A percentile compares a stretch with the other conserved stretches of the same genome.
phyloP scores from a whole-genome alignment of 2,113 vertebrate genomes.

The Sturnira hondurensis region DNA sequence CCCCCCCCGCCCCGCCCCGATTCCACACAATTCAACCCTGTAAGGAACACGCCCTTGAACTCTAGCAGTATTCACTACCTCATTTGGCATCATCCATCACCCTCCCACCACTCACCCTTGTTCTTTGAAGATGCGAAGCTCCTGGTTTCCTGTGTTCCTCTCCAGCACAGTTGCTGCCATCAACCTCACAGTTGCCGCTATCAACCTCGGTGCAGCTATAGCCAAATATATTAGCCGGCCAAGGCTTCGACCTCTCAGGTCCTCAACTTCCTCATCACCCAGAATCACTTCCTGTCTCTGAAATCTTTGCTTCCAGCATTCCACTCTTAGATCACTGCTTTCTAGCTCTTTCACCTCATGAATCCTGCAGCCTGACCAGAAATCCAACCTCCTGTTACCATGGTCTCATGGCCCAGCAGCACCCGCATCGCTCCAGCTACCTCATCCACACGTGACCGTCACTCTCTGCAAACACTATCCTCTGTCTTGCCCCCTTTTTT shows the following conservation, averaged over 20 bases:
- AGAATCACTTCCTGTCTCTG: neutral
- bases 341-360: neutral
- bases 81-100: neutral
- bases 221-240: neutral
- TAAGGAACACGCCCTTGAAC: neutral
- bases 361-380: neutral
- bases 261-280: neutral
- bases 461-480: neutral
- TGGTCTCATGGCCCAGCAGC: too few species aligned
- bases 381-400: neutral
- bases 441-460: neutral
- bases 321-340: neutral
- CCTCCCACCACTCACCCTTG: neutral
- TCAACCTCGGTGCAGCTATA: neutral
- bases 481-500: neutral
- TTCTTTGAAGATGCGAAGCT: neutral
- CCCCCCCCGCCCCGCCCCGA: too few species aligned
- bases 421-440: too few species aligned
- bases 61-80: neutral
- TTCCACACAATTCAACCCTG: neutral
- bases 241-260: neutral
- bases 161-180: neutral
- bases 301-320: neutral
- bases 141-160: neutral
- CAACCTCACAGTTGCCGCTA: too few species aligned